These are phyloP conservation scores for Harmothoe impar DNA, from an alignment of 2,888 invertebrate species.

Conservation along the genomic window DNA sequence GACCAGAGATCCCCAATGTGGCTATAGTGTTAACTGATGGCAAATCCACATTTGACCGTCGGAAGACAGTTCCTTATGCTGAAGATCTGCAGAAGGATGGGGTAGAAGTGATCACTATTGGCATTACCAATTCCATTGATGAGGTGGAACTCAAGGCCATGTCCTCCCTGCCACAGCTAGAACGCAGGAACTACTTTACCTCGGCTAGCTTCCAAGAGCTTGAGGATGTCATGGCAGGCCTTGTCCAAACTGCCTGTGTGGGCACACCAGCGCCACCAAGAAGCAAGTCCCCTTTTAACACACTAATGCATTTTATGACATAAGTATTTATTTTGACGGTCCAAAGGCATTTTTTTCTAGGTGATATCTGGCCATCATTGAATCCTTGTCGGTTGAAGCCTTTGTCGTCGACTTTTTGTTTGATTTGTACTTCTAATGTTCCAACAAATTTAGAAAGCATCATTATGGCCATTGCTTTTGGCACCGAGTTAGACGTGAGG, in stretches of 20 bases:
- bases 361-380: too few relatives aligned
- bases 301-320: too few relatives aligned
- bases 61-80: constrained; percentile 61
- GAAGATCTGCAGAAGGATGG: constrained; percentile 38
- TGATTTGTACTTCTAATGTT: too few relatives aligned
- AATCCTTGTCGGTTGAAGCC: too few relatives aligned
- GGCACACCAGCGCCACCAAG: neutral
- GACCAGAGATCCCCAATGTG: constrained; percentile 46
- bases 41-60: constrained; percentile 57
- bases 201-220: constrained; percentile 45
- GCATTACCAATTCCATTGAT: constrained; percentile 56
- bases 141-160: constrained; percentile 59
- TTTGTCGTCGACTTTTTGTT: too few relatives aligned
- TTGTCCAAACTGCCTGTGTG: constrained; percentile 14
- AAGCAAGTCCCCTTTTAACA: too few relatives aligned
- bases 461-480: too few relatives aligned
- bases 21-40: constrained; percentile 65
- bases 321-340: too few relatives aligned
- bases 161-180: constrained; percentile 61
- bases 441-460: too few relatives aligned
- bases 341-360: too few relatives aligned
- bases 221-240: neutral
- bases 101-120: constrained; percentile 47
- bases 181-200: constrained; percentile 54
- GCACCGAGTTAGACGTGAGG: too few relatives aligned